Conservation (phyloP, 2,113 vertebrate species). For the Xyliphius kryptos region DNA sequence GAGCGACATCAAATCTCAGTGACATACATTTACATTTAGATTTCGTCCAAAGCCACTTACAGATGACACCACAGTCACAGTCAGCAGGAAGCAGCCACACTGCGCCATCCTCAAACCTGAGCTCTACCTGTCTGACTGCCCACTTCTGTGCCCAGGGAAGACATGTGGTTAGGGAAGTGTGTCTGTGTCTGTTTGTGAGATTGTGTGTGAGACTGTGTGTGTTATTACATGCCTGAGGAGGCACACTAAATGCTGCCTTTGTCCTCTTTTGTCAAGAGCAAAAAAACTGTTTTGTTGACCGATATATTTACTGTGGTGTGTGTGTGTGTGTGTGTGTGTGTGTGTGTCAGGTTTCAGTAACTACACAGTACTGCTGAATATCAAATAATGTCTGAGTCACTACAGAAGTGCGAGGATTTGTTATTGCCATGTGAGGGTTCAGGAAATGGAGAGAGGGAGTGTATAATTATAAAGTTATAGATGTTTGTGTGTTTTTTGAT, state of each 20-base stretch:
- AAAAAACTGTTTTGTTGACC: slow-evolving; percentile 9
- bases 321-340: slow-evolving; percentile 2
- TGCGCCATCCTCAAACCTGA: no score
- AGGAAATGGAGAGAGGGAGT: not conserved
- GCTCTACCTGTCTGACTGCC: no score
- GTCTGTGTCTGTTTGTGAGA: not conserved
- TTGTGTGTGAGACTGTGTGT: not conserved
- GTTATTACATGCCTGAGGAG: slow-evolving; percentile 21
- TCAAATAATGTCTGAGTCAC: not conserved
- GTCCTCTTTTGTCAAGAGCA: slow-evolving; percentile 18
- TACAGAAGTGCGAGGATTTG: slow-evolving; percentile 3
- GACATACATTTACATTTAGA: no score
- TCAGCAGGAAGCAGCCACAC: no score
- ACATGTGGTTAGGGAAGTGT: not conserved
- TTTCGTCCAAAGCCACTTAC: no score
- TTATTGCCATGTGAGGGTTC: not conserved
- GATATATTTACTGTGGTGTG: slow-evolving; percentile 6
- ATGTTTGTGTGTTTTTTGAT: no score
- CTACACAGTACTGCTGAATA: not conserved
- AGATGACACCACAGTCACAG: no score
- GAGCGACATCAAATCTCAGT: no score
- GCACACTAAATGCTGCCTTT: slow-evolving; percentile 12
- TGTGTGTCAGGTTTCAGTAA: slow-evolving; percentile 18
- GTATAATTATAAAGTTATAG: not conserved
- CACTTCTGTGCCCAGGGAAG: no score